Evolutionary conservation across 2,888 invertebrate species (phyloP), one percentile per base, ranked within the genome.

Genomic region (Glaucopsyche alexis): DNA sequence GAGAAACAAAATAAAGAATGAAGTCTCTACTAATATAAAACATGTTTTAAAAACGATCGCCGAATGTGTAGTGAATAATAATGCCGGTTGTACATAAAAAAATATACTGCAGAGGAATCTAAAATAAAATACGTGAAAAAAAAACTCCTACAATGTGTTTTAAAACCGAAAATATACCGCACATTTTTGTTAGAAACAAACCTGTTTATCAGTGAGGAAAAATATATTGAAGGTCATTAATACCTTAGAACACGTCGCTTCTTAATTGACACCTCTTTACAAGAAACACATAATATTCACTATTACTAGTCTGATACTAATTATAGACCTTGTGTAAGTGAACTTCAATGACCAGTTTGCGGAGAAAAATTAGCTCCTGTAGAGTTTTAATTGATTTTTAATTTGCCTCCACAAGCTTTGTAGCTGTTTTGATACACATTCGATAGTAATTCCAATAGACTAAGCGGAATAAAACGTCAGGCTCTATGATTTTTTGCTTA

Each of bases 131-230:
- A 67, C n/a, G 45, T 16, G 7, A 5, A 9, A 67, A 67, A 8
- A 16, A 16, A 67, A 66, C 14, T 14, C 40, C 40, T 14, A n/a
- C 3, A 19, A 3, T 29, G 8, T 19, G 7, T 19, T 6, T 29
- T 69, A 14, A 29, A 14, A 19, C 29, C 11, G 19, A 11, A n/a
- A 29, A 47, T 19, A 29, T 29, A 69, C 1, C 29, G 69, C 49
- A 69, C 69, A 19, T 47, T 67, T 45, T 69, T 47, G 42, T 16
- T 19, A 19, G 45, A 67, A 66, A 60, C 60, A 60, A 67, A 69
- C 69, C 69, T 29, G 69, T 69, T 69, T 29, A 47, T 11, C 60
- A 29, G 60, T 13, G 7, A 45, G 49, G 69, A 47, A 47, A 49
- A 69, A 14, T 38, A 40, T 47, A 13, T 7, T 49, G 49, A 47